phyloP scores from a whole-genome alignment of 2,888 invertebrate species.

The Noctuana brunneofusca region DNA sequence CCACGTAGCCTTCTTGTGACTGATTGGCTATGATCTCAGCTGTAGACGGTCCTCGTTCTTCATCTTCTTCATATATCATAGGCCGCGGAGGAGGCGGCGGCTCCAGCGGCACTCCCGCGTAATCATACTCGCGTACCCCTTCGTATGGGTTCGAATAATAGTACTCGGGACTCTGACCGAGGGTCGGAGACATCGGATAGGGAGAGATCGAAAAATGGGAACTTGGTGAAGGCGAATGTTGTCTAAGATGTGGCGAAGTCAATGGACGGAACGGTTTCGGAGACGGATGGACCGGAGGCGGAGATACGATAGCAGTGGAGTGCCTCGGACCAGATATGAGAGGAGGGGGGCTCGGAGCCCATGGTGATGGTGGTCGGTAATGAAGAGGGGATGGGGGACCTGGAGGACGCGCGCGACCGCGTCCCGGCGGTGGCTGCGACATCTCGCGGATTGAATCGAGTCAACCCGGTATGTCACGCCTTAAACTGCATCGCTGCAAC shows the following conservation, averaged over 20 bases:
- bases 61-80: conserved; percentile 86
- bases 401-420: conserved; percentile 72
- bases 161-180: conserved; percentile 84
- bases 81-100: conserved; percentile 89
- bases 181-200: conserved; percentile 80
- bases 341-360: conserved; percentile 89
- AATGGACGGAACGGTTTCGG: conserved; percentile 77
- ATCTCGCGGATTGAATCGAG: conserved; percentile 77
- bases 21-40: conserved; percentile 96
- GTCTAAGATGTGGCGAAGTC: conserved; percentile 74
- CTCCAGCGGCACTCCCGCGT: conserved; percentile 90
- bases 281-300: conserved; percentile 82
- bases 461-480: conserved; percentile 83
- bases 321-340: conserved; percentile 85
- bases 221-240: conserved; percentile 75
- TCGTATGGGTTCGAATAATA: conserved; percentile 83
- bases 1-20: conserved; percentile 96
- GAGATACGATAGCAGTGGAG: conserved; percentile 79
- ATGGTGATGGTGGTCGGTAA: conserved; percentile 89
- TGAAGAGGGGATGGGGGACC: conserved; percentile 83
- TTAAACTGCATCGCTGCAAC: conserved; percentile 79
- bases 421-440: conserved; percentile 79
- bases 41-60: conserved; percentile 91
- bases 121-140: conserved; percentile 85
- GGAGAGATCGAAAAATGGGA: conserved; percentile 79